Conservation (phyloP, 2,888 invertebrate species). For the Cyclophora punctaria region DNA sequence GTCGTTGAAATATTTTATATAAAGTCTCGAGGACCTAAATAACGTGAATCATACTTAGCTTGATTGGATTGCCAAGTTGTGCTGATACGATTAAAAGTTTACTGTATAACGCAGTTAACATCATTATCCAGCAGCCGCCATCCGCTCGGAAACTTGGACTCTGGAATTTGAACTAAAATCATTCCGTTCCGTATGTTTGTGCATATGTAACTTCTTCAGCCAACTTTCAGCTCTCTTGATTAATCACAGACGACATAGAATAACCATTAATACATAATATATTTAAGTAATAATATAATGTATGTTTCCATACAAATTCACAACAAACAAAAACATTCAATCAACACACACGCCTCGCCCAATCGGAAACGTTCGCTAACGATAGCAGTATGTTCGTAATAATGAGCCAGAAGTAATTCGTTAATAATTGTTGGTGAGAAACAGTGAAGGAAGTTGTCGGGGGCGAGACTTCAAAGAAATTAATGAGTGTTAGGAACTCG, state of each 20-base stretch:
- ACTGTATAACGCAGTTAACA: constrained; percentile 43
- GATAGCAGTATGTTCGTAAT: constrained; percentile 48
- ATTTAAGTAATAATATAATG: neutral
- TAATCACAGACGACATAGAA: too few relatives aligned
- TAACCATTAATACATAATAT: too few relatives aligned
- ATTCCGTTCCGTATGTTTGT: neutral
- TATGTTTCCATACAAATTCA: constrained; percentile 9
- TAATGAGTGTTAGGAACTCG: constrained; percentile 72
- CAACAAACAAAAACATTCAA: constrained; percentile 39
- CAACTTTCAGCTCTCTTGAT: too few relatives aligned
- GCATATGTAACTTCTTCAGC: neutral
- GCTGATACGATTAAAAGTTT: constrained; percentile 57
- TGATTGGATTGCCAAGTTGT: constrained; percentile 34
- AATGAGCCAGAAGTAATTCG: constrained; percentile 61
- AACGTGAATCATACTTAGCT: too few relatives aligned
- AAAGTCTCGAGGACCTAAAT: neutral
- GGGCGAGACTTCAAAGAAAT: constrained; percentile 68
- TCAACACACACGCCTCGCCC: constrained; percentile 35
- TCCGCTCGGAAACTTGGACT: constrained; percentile 31
- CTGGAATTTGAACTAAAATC: constrained; percentile 1
- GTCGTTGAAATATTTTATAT: too few relatives aligned
- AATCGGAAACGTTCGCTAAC: constrained; percentile 33
- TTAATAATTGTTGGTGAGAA: constrained; percentile 64
- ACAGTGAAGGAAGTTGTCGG: constrained; percentile 57
- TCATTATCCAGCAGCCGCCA: constrained; percentile 29